phyloP scores from a whole-genome alignment of 1,140 invertebrate species.

The Lasioglossum baleicum region DNA sequence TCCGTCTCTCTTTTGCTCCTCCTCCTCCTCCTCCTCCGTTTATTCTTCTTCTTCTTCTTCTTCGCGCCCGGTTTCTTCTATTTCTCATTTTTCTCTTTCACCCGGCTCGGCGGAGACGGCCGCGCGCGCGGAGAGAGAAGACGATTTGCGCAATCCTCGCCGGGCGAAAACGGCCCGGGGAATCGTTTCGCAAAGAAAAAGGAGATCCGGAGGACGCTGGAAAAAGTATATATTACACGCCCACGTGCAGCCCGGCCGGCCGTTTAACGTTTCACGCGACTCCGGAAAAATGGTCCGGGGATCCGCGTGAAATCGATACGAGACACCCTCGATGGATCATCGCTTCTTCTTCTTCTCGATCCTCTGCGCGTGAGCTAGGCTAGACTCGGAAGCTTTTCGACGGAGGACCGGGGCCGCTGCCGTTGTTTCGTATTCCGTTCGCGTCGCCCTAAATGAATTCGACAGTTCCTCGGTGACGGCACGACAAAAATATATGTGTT shows the following conservation, averaged over 20 bases:
- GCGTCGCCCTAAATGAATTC: conserved; percentile 29
- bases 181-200: background rate
- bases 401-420: too few species aligned
- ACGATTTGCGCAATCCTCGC: conserved; percentile 34
- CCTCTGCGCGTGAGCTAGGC: too few species aligned
- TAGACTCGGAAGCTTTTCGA: too few species aligned
- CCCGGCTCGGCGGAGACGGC: background rate
- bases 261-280: too few species aligned
- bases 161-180: background rate
- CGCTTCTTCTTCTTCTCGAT: too few species aligned
- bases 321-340: background rate
- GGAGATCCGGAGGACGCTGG: too few species aligned
- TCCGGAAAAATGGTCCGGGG: too few species aligned
- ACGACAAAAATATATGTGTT: conserved; percentile 72
- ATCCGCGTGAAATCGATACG: too few species aligned
- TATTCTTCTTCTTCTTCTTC: background rate
- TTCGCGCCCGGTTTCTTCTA: too few species aligned
- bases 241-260: background rate
- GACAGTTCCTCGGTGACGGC: conserved; percentile 14
- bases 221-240: background rate
- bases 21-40: background rate
- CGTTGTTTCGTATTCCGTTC: background rate
- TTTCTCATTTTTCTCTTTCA: background rate
- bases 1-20: background rate
- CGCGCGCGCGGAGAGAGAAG: background rate